Conservation (phyloP, 2,113 vertebrate species). For the Mesitornis unicolor region DNA sequence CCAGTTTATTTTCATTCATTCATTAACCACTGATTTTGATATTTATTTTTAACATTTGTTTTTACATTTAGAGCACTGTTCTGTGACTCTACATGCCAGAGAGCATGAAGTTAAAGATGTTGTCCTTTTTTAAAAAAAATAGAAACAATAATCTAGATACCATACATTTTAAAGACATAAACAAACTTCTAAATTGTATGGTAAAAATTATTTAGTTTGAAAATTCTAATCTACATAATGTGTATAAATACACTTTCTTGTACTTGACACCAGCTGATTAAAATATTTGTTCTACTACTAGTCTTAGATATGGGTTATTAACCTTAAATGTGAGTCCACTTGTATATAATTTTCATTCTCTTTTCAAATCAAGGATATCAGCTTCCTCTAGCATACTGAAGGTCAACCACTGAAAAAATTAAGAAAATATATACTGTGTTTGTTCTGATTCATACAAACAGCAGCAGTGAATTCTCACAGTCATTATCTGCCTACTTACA, state of each 20-base stretch:
- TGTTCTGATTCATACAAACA: background rate
- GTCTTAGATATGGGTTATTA: background rate
- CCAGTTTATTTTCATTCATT: background rate
- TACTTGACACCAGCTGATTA: background rate
- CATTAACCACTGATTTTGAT: background rate
- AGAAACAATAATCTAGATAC: background rate
- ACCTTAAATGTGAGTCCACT: background rate
- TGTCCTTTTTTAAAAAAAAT: background rate
- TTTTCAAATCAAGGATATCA: background rate
- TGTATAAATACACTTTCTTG: background rate
- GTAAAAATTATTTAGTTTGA: background rate
- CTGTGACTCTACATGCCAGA: background rate
- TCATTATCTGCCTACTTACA: background rate
- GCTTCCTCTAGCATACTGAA: background rate
- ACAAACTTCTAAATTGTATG: background rate
- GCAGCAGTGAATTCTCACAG: background rate
- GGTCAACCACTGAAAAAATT: background rate
- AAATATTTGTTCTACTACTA: background rate
- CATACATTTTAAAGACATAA: background rate
- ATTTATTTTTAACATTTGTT: background rate
- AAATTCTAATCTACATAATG: background rate
- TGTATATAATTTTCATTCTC: background rate
- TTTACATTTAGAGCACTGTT: background rate
- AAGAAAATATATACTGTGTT: background rate
- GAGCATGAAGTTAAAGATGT: background rate